Base-by-base conservation (phyloP, 2,797 vertebrate genomes). In the Chrosomus eos region DNA sequence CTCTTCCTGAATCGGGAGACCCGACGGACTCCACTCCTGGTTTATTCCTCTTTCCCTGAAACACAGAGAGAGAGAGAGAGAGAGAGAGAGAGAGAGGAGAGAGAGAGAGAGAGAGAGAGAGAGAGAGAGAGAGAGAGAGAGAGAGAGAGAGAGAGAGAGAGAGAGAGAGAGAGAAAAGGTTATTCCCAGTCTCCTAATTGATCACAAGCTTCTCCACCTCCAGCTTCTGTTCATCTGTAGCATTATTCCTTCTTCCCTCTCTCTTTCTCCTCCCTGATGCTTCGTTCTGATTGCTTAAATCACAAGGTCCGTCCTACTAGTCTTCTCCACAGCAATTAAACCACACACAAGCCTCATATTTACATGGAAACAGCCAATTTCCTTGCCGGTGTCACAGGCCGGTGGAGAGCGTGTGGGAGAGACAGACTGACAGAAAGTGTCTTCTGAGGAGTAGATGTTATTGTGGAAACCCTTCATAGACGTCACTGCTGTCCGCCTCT, bases 31-130 rank as follows among this genome's bases (percentile, higher is more conserved):
- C 95, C 91, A 96, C 91, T 88, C 94, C 94, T 80, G 95, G 94
- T 88, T 96, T 96, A 88, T 94, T 95, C 92, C 94, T 94, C 93
- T 96, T 95, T 90, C 95, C 95, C 95, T 96, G 89, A 94, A 88
- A 87, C 86, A 85, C 89, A 58, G 28, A 76, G 26, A 48, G 45
- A 76, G 45, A 76, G n/a, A 48, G 43, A 76, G 45, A 58, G 89
- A 94, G 87, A 87, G 87, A 84, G 88, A 87, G 38, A 86, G 26
- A 79, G n/a, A 55, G 62, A 76, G 45, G 45, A 58, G 16, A 13
- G 31, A 80, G n/a, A 58, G 53, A 76, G 38, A 60, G 36, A 87
- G n/a, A 76, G n/a, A 48, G 45, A 76, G n/a, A 48, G 43, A 76
- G 45, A 58, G 89, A 94, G 87, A 87, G 87, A 84, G 88, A 87